These are phyloP conservation scores for Balaeniceps rex DNA, from an alignment of 2,113 vertebrate genomes.

Conservation along the genomic window DNA sequence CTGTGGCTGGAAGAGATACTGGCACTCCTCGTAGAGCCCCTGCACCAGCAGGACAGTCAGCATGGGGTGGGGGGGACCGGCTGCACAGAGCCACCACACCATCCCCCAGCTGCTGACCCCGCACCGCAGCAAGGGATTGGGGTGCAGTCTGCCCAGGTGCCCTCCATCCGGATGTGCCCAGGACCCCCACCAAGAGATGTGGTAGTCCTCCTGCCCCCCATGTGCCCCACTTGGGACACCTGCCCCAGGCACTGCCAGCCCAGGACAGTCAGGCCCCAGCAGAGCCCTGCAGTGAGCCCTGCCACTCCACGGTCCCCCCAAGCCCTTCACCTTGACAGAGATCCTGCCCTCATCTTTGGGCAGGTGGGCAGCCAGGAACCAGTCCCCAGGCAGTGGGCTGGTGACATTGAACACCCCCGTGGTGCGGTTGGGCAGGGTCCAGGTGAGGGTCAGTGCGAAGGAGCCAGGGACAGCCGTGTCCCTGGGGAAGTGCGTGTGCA, in stretches of 20 bases:
- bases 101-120: neutral
- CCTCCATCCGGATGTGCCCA: neutral
- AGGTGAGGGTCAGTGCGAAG: constrained; percentile 93
- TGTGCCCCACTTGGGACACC: neutral
- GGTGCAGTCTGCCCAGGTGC: neutral
- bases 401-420: constrained; percentile 96
- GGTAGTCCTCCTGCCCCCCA: neutral
- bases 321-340: constrained; percentile 89
- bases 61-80: rapidly evolving
- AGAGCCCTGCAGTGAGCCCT: neutral
- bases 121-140: neutral
- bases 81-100: neutral
- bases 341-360: constrained; percentile 98
- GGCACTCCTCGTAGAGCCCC: constrained; percentile 97
- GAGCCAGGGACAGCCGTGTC: constrained; percentile 92
- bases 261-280: neutral
- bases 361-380: constrained; percentile 97
- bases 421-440: constrained; percentile 96
- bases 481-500: constrained; percentile 87
- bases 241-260: neutral
- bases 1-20: constrained; percentile 98
- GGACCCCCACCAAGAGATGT: neutral
- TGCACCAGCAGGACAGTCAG: constrained; percentile 41
- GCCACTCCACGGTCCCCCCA: neutral
- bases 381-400: constrained; percentile 95